These are phyloP conservation scores for Rhabdophis nuchalis DNA, from an alignment of 2,797 vertebrate species.

Conservation along the genomic window DNA sequence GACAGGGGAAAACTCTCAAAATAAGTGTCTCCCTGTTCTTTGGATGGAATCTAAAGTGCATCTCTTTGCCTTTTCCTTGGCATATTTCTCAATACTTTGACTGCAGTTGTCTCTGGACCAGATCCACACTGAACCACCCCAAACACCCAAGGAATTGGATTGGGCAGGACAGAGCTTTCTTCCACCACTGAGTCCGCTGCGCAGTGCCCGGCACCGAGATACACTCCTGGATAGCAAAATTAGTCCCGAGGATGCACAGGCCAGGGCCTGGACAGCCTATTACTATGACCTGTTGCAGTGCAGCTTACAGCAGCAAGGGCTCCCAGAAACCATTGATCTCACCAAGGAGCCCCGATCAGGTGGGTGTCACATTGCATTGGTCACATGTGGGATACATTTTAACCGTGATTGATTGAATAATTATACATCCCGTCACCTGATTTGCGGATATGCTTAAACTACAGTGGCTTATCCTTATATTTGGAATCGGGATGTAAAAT, in stretches of 20 bases:
- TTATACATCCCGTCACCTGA: background rate
- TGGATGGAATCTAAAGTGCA: background rate
- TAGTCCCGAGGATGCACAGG: conserved; percentile 44
- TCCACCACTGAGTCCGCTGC: conserved; percentile 43
- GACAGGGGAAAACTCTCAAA: background rate
- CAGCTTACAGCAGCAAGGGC: conserved; percentile 71
- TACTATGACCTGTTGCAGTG: conserved; percentile 71
- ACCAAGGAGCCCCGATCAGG: conserved; percentile 66
- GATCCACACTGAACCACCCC: conserved; percentile 41
- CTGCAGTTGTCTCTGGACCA: conserved; percentile 65
- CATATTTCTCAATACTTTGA: background rate
- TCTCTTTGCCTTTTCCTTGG: background rate
- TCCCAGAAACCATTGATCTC: conserved; percentile 72
- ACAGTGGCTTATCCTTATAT: background rate
- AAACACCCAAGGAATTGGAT: conserved; percentile 57
- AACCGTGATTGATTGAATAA: background rate
- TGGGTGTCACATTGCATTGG: conserved; percentile 6
- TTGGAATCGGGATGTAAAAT: background rate
- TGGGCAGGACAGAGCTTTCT: conserved; percentile 51
- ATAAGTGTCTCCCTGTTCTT: background rate
- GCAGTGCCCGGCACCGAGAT: conserved; percentile 62
- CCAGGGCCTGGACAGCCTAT: conserved; percentile 55
- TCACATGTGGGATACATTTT: background rate
- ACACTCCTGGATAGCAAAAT: conserved; percentile 58
- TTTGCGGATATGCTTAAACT: background rate